Conservation (phyloP, 2,113 vertebrate genomes). For the Daubentonia madagascariensis region DNA sequence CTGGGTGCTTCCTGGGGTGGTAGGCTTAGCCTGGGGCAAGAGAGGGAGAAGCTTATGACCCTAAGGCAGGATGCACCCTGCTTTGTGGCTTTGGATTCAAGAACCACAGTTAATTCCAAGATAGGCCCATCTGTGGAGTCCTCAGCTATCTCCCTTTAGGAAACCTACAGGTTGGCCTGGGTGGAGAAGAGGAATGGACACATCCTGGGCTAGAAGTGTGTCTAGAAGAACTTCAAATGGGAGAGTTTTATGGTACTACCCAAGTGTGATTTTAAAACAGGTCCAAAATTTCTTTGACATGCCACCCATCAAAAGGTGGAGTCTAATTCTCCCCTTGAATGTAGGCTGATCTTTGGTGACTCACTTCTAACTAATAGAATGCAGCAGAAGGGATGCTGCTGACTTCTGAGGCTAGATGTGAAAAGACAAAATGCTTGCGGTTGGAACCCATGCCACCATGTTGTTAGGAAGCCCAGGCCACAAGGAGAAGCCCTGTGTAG, state of each 20-base stretch:
- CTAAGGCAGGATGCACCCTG: neutral
- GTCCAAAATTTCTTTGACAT: neutral
- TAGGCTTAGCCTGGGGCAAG: neutral
- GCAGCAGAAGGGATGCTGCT: neutral
- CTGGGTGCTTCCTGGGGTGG: neutral
- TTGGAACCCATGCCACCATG: neutral
- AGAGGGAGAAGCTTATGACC: neutral
- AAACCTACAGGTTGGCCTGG: neutral
- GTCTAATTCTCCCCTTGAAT: neutral
- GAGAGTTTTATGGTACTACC: neutral
- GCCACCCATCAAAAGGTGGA: neutral
- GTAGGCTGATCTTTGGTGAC: neutral
- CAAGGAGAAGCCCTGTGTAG: neutral
- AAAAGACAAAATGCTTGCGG: neutral
- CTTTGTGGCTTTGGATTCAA: neutral
- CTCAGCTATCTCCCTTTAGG: neutral
- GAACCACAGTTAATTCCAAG: neutral
- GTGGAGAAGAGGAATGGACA: neutral
- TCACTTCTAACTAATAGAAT: neutral
- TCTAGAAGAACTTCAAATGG: neutral
- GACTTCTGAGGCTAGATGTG: neutral
- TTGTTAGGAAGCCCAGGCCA: neutral
- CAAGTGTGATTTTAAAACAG: neutral
- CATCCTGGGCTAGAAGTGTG: no score
- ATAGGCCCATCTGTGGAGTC: neutral